Conservation (phyloP, 2,797 vertebrate genomes). For the Poecilia velifera region DNA sequence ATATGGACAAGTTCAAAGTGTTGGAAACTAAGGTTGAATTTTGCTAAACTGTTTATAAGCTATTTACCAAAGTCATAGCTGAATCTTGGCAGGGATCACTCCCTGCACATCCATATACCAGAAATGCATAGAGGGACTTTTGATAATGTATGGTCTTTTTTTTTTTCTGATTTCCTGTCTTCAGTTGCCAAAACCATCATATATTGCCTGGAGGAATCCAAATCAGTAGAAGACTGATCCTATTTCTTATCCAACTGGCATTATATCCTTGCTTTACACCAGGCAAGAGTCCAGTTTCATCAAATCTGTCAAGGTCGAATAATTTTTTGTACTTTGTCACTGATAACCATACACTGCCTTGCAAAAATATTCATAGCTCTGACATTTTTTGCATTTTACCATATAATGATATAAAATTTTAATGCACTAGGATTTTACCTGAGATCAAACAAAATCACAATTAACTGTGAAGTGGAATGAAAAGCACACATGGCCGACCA, state of each 20-base stretch:
- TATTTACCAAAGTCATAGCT: background rate
- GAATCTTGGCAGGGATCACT: background rate
- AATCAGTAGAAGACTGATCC: background rate
- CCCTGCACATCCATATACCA: background rate
- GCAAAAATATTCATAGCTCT: background rate
- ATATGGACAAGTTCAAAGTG: background rate
- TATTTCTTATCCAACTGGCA: background rate
- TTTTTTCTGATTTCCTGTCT: background rate
- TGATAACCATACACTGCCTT: background rate
- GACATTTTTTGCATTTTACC: background rate
- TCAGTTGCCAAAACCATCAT: background rate
- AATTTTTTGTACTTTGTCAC: background rate
- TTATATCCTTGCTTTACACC: background rate
- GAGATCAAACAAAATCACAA: background rate
- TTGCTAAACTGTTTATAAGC: background rate
- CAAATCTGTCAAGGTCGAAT: background rate
- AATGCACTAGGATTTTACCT: background rate
- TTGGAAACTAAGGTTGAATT: background rate
- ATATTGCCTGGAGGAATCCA: background rate
- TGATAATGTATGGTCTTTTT: background rate
- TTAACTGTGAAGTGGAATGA: background rate
- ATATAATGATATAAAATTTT: background rate
- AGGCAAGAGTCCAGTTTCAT: conserved; percentile 6
- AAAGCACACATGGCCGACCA: background rate
- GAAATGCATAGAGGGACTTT: background rate